Conservation (phyloP, 2,113 vertebrate genomes). For the Cercocebus atys region DNA sequence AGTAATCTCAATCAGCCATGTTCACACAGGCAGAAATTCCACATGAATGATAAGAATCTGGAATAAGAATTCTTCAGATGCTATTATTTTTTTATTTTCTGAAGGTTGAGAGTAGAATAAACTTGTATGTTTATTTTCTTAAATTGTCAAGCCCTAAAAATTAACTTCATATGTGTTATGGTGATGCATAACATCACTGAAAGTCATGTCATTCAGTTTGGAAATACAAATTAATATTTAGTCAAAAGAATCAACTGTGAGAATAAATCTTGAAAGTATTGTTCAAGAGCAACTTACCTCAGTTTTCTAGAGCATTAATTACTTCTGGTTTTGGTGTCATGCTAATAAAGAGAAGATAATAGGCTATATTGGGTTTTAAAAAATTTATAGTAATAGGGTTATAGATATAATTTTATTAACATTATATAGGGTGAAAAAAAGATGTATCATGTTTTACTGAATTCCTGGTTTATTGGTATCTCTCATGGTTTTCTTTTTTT, state of each 20-base stretch:
- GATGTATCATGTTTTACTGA: neutral
- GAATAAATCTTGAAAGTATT: neutral
- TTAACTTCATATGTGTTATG: neutral
- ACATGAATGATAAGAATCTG: neutral
- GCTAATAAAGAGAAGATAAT: neutral
- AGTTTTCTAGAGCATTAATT: neutral
- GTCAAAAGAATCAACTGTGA: neutral
- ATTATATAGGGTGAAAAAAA: neutral
- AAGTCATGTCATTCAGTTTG: neutral
- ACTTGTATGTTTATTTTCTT: slow-evolving; percentile 26
- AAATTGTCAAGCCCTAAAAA: neutral
- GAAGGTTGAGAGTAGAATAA: neutral
- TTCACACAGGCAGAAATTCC: neutral
- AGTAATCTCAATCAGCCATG: neutral
- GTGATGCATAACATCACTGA: neutral
- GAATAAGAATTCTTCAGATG: neutral
- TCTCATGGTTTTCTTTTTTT: neutral
- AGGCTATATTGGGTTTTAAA: neutral
- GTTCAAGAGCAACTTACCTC: neutral
- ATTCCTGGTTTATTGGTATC: neutral
- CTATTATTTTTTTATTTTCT: neutral
- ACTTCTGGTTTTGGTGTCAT: neutral
- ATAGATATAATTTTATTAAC: neutral
- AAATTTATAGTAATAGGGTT: neutral
- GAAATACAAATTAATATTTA: slow-evolving; percentile 19